Evolutionary conservation across 2,888 invertebrate genomes (phyloP).

Genomic region (Eilema caniola): DNA sequence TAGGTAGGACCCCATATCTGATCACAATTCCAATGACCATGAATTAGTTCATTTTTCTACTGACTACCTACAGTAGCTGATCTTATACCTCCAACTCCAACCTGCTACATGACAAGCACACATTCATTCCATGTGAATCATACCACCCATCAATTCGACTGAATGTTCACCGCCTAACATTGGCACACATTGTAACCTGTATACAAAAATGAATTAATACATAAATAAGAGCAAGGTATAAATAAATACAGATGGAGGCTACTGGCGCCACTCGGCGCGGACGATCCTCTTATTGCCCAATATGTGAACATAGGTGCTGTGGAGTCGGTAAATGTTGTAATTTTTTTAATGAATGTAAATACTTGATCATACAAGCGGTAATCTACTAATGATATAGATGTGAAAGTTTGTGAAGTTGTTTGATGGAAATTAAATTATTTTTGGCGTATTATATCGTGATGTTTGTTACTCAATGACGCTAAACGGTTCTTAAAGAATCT

Average conservation of each 20-base stretch:
- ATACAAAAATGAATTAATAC: constrained; percentile 79
- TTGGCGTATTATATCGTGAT: no score
- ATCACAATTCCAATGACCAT: no score
- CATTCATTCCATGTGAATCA: not conserved
- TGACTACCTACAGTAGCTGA: not conserved
- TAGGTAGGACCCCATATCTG: no score
- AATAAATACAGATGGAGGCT: constrained; percentile 84
- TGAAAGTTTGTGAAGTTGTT: no score
- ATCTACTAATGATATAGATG: no score
- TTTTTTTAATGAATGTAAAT: not conserved
- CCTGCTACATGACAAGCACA: not conserved
- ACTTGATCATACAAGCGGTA: no score
- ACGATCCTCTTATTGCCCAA: constrained; percentile 79
- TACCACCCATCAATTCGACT: not conserved
- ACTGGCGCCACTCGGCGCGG: constrained; percentile 84
- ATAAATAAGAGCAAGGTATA: constrained; percentile 82
- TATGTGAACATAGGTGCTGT: constrained; percentile 59
- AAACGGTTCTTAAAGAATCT: no score
- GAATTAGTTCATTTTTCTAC: no score
- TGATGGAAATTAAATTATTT: no score
- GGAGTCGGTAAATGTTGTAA: constrained; percentile 51
- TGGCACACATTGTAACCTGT: constrained; percentile 51
- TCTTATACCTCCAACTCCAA: not conserved
- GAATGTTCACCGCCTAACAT: constrained; percentile 31
- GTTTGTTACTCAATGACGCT: no score